Percentiles rank a stretch among this genome's conserved stretches.
These are phyloP conservation scores for Hemicordylus capensis DNA, from an alignment of 2,113 vertebrate species.

Conservation along the genomic window DNA sequence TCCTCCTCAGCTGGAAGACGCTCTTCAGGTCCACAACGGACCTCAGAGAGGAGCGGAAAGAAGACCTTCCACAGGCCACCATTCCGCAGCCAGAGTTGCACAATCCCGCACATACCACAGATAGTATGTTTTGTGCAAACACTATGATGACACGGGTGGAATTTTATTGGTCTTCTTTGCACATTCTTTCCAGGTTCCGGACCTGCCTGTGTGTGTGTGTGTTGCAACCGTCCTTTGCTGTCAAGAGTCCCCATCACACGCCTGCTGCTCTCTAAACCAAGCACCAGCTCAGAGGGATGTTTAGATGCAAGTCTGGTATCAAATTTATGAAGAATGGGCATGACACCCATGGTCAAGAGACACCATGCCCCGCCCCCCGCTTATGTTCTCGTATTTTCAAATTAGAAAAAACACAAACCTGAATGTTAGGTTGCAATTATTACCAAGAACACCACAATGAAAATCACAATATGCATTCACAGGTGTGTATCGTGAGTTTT, in stretches of 20 bases:
- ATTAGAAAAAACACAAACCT: no score
- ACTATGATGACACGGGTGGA: background rate
- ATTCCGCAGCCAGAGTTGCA: no score
- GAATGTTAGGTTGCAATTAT: no score
- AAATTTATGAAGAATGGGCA: fast-evolving
- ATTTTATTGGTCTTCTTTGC: background rate
- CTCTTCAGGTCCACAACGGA: background rate
- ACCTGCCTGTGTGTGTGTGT: no score
- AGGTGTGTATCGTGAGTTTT: no score
- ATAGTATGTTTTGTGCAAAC: background rate
- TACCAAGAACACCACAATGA: no score
- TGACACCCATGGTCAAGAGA: background rate
- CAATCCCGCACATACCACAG: background rate
- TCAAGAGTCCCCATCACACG: background rate
- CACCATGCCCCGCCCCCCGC: background rate
- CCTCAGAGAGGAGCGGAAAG: no score
- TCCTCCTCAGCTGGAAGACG: no score
- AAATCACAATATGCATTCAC: no score
- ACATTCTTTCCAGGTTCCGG: background rate
- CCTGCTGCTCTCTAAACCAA: background rate
- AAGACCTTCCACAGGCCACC: no score
- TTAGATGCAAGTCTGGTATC: background rate
- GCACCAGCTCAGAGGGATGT: background rate
- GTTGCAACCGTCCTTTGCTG: background rate
- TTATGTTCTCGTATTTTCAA: background rate